A percentile compares a stretch with the other conserved stretches of the same genome.
phyloP scores from a whole-genome alignment of 2,888 invertebrate genomes.

The Melieria crassipennis region DNA sequence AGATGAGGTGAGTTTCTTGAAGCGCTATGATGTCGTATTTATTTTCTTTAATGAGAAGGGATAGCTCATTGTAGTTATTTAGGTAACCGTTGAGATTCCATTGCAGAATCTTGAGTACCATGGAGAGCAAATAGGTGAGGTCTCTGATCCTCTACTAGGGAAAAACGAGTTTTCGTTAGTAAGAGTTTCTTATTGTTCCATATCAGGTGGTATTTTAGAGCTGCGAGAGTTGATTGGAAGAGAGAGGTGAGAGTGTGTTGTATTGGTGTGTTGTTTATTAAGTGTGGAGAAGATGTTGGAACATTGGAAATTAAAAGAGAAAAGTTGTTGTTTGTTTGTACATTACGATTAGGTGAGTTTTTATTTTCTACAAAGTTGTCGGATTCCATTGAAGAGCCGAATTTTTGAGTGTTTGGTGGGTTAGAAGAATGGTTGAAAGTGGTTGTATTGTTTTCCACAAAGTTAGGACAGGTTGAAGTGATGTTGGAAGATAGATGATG shows the following conservation, averaged over 20 bases:
- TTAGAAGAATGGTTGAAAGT: neutral
- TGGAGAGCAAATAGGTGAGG: neutral
- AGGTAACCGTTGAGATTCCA: conserved; percentile 13
- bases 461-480: neutral
- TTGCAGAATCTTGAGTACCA: conserved; percentile 17
- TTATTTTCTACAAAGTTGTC: neutral
- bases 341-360: neutral
- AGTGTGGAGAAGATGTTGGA: neutral
- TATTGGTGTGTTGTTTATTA: neutral
- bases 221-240: neutral
- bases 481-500: neutral
- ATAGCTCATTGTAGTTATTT: conserved; percentile 11
- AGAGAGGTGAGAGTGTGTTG: neutral
- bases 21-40: neutral
- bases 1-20: neutral
- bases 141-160: neutral
- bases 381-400: neutral
- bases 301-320: neutral
- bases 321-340: neutral
- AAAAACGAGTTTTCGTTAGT: neutral
- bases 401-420: neutral
- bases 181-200: conserved; percentile 1
- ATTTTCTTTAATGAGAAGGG: neutral
- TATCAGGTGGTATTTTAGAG: neutral
- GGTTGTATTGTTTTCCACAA: neutral